Evolutionary conservation across 2,797 vertebrate genomes (phyloP).

Genomic region (Poecile montanus): DNA sequence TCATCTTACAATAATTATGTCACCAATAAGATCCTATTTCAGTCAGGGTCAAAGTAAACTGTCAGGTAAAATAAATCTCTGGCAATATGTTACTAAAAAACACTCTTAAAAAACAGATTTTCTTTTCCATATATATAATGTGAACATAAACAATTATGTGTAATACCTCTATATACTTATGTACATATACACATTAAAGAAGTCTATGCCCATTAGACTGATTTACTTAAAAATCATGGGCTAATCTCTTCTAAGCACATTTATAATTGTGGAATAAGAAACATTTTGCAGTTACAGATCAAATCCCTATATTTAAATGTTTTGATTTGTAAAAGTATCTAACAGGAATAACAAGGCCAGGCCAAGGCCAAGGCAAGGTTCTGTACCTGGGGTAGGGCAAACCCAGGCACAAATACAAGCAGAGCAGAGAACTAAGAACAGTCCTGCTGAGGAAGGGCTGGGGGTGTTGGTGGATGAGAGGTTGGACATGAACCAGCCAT

Average conservation of each 20-base stretch:
- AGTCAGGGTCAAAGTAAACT: slow-evolving; percentile 38
- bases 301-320: neutral
- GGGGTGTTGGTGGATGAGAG: neutral
- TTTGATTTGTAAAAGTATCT: neutral
- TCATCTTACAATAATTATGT: slow-evolving; percentile 38
- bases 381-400: neutral
- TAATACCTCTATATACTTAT: neutral
- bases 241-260: neutral
- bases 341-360: neutral
- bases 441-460: neutral
- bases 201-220: neutral
- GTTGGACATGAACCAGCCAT: neutral
- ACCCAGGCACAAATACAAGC: neutral
- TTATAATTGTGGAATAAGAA: slow-evolving; percentile 6
- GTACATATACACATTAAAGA: neutral
- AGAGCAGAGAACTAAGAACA: neutral
- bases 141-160: neutral
- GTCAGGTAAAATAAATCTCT: neutral
- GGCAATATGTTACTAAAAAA: neutral
- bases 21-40: slow-evolving; percentile 24
- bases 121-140: neutral
- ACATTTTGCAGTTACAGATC: neutral
- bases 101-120: neutral
- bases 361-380: neutral
- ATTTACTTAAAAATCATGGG: neutral